A percentile compares a stretch with the other conserved stretches of the same genome.
Evolutionary conservation across 2,888 invertebrate genomes (phyloP).

Genomic region (Lithophane socia): DNA sequence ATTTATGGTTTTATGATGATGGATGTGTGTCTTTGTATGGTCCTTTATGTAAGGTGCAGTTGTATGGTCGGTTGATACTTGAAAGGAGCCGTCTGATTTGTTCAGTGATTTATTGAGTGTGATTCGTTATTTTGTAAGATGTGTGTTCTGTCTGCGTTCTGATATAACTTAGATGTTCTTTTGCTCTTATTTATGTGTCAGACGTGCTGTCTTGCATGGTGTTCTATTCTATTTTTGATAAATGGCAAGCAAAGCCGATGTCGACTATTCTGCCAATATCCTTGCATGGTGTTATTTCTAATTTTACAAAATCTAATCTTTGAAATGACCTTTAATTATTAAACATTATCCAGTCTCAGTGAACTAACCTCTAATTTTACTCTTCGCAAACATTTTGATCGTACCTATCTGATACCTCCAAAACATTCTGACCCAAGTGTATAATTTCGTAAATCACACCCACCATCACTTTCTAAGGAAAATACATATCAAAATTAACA

Average conservation of each 20-base stretch:
- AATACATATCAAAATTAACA: background rate
- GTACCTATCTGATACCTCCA: background rate
- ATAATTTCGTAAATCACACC: slow-evolving; percentile 13
- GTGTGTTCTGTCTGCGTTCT: slow-evolving; percentile 2
- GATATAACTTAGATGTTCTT: slow-evolving; percentile 6
- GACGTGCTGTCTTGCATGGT: background rate
- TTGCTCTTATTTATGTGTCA: background rate
- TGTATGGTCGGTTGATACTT: slow-evolving; percentile 19
- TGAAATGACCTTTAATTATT: background rate
- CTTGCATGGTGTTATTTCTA: background rate
- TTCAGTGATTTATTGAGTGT: slow-evolving; percentile 25
- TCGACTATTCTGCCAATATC: too few species aligned
- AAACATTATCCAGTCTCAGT: background rate
- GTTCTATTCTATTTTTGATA: background rate
- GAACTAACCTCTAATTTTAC: background rate
- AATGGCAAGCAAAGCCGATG: too few species aligned
- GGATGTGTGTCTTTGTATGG: slow-evolving; percentile 39
- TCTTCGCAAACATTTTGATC: background rate
- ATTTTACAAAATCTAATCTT: background rate
- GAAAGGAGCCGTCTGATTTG: slow-evolving; percentile 27
- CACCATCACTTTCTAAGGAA: slow-evolving; percentile 12
- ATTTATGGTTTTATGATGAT: slow-evolving; percentile 53
- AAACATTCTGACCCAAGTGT: background rate
- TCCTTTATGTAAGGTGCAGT: slow-evolving; percentile 28
- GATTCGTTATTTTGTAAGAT: slow-evolving; percentile 18